Base-by-base conservation (phyloP, 2,113 vertebrate species). In the Melanerpes formicivorus region DNA sequence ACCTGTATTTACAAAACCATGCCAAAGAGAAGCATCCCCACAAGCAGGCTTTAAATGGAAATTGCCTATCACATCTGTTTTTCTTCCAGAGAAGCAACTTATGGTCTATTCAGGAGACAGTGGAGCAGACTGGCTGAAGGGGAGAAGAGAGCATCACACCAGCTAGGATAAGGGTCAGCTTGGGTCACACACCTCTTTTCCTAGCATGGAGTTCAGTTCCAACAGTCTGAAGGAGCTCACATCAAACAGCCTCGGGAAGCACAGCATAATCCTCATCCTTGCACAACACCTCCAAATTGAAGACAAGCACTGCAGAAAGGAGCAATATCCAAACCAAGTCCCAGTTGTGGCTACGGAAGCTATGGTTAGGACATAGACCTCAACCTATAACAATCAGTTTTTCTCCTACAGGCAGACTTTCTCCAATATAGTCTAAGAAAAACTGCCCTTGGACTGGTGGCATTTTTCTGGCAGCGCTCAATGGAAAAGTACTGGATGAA, bases 21-120 rank as follows among this genome's bases (percentile, higher is more conserved):
- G 29, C 54, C 46, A 84, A 5, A 75, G 80, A 75, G 80, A 90
- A 82, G 15, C 7, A 2, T 85, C 89, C 30, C 44, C 75, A 77
- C 37, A 37, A 83, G 32, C 26, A 42, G 21, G 23, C 27, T 85
- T 89, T 80, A 91, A 80, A 86, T 84, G 76, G 44, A 85, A 87
- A 34, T 65, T 80, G n/a, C 29, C 65, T 58, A 58, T 71, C 84
- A 62, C 29, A 65, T 44, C 29, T 16, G n/a, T 74, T 93, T 94
- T 87, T 34, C 37, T 84, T 87, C 50, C 62, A 50, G 69, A 67
- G 62, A 50, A 85, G 42, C 14, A 30, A 14, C n/a, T 76, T 2
- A 0, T 23, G 37, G 21, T 56, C 37, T 78, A 83, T 58, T 14
- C 3, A 7, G 54, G 65, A 88, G 48, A 25, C 0, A 0, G 18